A percentile compares a stretch with the other conserved stretches of the same genome.
These are phyloP conservation scores for Andrena dorsata DNA, from an alignment of 2,888 invertebrate species.

Conservation along the genomic window DNA sequence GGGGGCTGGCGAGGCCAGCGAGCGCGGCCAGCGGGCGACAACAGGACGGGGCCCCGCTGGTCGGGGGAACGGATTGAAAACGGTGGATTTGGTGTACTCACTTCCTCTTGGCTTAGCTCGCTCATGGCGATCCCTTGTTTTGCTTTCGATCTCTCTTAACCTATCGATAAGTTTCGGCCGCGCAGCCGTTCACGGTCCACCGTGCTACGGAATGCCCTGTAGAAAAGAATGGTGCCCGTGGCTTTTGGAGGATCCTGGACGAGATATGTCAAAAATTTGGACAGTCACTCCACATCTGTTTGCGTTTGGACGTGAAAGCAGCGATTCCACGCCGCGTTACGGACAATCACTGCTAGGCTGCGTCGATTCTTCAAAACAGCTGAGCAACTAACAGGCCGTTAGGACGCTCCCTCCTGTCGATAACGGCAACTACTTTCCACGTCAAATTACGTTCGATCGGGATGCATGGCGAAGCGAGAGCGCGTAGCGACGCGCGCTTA, in stretches of 20 bases:
- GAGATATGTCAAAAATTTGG: conserved; percentile 82
- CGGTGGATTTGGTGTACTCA: conserved; percentile 85
- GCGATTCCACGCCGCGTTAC: conserved; percentile 72
- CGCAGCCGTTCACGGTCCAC: conserved; percentile 30
- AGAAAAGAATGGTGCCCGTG: conserved; percentile 60
- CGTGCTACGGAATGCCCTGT: conserved; percentile 26
- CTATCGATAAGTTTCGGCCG: conserved; percentile 36
- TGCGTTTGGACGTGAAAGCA: conserved; percentile 81
- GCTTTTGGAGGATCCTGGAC: conserved; percentile 64
- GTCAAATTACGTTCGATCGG: conserved; percentile 21
- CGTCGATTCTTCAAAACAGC: conserved; percentile 78
- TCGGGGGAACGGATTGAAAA: conserved; percentile 56
- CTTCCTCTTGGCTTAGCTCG: conserved; percentile 96
- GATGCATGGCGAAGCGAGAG: neutral
- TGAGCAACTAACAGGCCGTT: conserved; percentile 73
- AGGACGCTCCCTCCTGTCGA: conserved; percentile 61
- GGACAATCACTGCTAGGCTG: conserved; percentile 71
- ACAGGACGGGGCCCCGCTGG: conserved; percentile 45
- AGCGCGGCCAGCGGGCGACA: conserved; percentile 38
- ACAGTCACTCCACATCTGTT: conserved; percentile 84
- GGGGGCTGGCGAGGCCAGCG: conserved; percentile 19
- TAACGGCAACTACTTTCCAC: conserved; percentile 44
- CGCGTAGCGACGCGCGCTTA: neutral
- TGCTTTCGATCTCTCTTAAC: conserved; percentile 42
- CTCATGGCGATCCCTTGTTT: conserved; percentile 87